phyloP scores from a whole-genome alignment of 2,113 vertebrate species.

The Archocentrus centrarchus region DNA sequence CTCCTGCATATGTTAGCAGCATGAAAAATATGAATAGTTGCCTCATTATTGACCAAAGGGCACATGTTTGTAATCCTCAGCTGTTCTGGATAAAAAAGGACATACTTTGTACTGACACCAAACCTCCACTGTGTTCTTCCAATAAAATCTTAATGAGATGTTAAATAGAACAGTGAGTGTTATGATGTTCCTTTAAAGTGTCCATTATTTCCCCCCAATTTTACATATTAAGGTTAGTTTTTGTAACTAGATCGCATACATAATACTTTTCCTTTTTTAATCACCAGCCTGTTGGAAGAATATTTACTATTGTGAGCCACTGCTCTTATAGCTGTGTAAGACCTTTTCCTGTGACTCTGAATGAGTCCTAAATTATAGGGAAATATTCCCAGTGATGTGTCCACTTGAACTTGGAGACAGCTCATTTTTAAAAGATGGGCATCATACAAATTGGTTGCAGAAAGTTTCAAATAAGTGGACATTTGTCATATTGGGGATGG shows the following conservation, averaged over 20 bases:
- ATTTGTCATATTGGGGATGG: background rate
- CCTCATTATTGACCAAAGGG: constrained; percentile 22
- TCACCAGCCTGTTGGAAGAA: background rate
- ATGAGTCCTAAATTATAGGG: background rate
- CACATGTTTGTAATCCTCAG: background rate
- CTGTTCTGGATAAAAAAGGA: background rate
- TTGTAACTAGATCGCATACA: background rate
- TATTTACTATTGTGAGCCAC: background rate
- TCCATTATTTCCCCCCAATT: background rate
- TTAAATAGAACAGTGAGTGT: background rate
- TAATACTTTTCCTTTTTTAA: background rate
- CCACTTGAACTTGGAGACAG: background rate
- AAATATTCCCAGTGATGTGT: background rate
- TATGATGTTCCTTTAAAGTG: constrained; percentile 4
- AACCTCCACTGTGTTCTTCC: background rate
- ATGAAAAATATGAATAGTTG: constrained; percentile 51
- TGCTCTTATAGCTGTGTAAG: background rate
- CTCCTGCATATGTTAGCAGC: constrained; percentile 25
- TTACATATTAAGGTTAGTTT: background rate
- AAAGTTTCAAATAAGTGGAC: constrained; percentile 1
- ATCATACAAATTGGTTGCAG: constrained; percentile 1
- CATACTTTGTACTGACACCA: background rate
- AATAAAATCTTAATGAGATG: constrained; percentile 5
- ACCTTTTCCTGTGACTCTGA: background rate
- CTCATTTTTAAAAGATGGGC: background rate